These are phyloP conservation scores for Drosophila ercepeae DNA, from an alignment of 1,140 invertebrate species.

Conservation along the genomic window DNA sequence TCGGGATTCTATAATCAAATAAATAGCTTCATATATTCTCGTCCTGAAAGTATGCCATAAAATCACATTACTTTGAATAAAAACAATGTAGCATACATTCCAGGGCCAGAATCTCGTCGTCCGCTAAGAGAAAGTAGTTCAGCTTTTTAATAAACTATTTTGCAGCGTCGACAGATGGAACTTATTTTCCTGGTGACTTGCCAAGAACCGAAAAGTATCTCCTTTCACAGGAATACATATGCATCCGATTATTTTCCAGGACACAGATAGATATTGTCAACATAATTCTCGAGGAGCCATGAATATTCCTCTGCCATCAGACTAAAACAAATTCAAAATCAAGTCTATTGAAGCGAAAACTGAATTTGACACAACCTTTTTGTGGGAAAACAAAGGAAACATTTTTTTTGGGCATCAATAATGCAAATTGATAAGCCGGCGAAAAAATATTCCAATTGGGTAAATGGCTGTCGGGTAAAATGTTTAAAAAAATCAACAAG, in stretches of 20 bases:
- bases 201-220: constrained; percentile 11
- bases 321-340: constrained; percentile 26
- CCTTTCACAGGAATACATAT: constrained; percentile 3
- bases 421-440: constrained; percentile 63
- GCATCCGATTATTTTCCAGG: constrained; percentile 16
- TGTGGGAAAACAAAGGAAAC: constrained; percentile 25
- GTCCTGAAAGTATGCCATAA: constrained; percentile 20
- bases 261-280: too few species aligned
- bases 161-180: constrained; percentile 24
- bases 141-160: constrained; percentile 57
- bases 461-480: constrained; percentile 38
- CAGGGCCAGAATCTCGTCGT: constrained; percentile 3
- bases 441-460: constrained; percentile 48
- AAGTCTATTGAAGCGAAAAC: constrained; percentile 5
- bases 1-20: too few species aligned
- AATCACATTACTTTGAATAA: neutral
- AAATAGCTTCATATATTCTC: too few species aligned
- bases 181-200: constrained; percentile 35
- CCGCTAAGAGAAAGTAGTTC: too few species aligned
- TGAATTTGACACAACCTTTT: constrained; percentile 18
- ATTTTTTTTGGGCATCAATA: constrained; percentile 47
- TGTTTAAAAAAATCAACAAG: constrained; percentile 8
- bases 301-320: constrained; percentile 13
- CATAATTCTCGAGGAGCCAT: too few species aligned
- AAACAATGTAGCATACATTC: constrained; percentile 21